phyloP scores from a whole-genome alignment of 2,113 vertebrate species.

The Tetraodon nigroviridis region DNA sequence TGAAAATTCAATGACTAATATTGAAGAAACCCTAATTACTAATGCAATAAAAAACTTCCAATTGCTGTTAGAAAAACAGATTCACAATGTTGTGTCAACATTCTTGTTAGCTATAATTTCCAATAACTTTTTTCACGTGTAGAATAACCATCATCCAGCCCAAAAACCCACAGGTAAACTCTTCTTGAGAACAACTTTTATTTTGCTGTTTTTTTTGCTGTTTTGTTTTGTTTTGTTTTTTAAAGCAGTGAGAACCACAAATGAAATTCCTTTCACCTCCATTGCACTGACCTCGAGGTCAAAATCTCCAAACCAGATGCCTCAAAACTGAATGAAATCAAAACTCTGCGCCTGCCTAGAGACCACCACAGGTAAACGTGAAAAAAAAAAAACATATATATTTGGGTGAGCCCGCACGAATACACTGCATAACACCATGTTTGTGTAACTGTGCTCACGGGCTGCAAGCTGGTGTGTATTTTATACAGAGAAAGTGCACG shows the following conservation, averaged over 20 bases:
- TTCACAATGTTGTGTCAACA: no score
- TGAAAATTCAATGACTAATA: no score
- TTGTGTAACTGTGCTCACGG: slow-evolving; percentile 20
- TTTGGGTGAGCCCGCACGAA: slow-evolving; percentile 7
- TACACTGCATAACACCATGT: slow-evolving; percentile 6
- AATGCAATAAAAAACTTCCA: no score
- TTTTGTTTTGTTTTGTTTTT: not conserved
- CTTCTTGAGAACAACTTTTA: slow-evolving; percentile 6
- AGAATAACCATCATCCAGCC: no score
- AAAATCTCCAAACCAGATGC: slow-evolving; percentile 9
- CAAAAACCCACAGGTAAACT: not conserved
- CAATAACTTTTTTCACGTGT: no score
- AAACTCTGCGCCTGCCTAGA: slow-evolving; percentile 4
- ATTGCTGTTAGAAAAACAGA: no score
- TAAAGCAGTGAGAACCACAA: slow-evolving; percentile 1
- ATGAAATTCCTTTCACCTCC: slow-evolving; percentile 8
- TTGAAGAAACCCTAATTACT: no score
- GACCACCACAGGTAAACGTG: slow-evolving; percentile 3
- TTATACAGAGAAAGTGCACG: slow-evolving; percentile 9
- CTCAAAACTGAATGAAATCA: slow-evolving; percentile 22
- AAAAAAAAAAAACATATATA: slow-evolving; percentile 9
- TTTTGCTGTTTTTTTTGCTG: not conserved
- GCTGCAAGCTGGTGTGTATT: slow-evolving; percentile 14
- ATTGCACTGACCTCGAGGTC: not conserved
- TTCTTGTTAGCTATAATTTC: no score